Base-by-base conservation (phyloP, 2,113 vertebrate genomes). In the Tyto alba region DNA sequence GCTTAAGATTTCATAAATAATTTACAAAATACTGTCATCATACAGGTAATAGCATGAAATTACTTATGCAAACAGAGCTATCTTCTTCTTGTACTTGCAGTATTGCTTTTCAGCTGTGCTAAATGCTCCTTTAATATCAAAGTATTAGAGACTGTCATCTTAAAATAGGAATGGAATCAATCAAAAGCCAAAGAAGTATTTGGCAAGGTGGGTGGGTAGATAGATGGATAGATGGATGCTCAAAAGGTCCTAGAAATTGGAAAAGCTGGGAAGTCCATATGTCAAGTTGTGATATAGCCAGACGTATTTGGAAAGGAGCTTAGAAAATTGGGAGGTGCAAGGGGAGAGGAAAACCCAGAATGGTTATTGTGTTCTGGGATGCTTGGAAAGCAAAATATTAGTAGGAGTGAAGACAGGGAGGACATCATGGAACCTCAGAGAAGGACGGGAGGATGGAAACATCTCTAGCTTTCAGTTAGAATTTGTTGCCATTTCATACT, bases 201-300 rank as follows among this genome's bases (percentile, higher is more conserved):
- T 95, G 79, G 60, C 64, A n/a, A n/a, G n/a, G n/a, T n/a, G n/a
- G n/a, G n/a, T n/a, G n/a, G n/a, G n/a, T n/a, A n/a, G 43, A 43
- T 43, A 13, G 45, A 47, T 47, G 6, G 45, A 88, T 50, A 88
- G 60, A 77, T 72, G 72, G 89, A 74, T 91, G 40, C 60, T 83
- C 79, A 89, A 88, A 88, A 96, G 66, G 81, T 89, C 66, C 63
- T 73, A 90, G 93, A 97, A 96, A 68, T 5, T 21, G 23, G 40
- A 74, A 93, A 76, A 43, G 41, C 43, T 48, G 14, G 53, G 56
- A 26, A 59, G 45, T 90, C 74, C 29, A 18, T 77, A 50, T n/a
- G 15, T 67, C 64, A 62, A 82, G 73, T 53, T 93, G 22, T 68
- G 59, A 96, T 36, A 91, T 69, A 95, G 55, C 88, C 94, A 92